Evolutionary conservation across 1,140 invertebrate genomes (phyloP), one percentile per base, ranked within the genome.

Genomic region (Macrobrachium rosenbergii): DNA sequence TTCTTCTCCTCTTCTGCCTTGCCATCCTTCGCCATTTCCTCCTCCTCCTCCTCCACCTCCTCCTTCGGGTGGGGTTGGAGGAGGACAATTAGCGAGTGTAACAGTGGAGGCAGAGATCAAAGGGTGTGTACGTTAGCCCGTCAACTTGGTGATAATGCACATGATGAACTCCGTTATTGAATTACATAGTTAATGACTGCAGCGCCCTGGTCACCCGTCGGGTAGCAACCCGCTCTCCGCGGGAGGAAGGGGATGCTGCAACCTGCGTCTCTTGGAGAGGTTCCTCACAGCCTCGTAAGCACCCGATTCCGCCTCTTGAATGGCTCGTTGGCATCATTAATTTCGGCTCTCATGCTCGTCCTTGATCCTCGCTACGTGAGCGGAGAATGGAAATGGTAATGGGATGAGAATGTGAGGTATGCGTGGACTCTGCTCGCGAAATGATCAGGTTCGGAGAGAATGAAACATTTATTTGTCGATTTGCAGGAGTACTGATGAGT

Each of bases 121-220:
- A 87, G 84, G 7, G 67, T 75, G 79, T 75, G 84, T 81, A 75
- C 84, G 69, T 76, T 75, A 81, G 78, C 23, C 78, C 84, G 84
- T 87, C 84, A 87, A 87, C 84, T 81, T 87, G 78, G 84, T 82
- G 84, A 87, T 87, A 87, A 87, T 87, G 84, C 84, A 87, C 52
- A 52, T 87, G 78, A 87, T 87, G 84, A 87, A 87, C 84, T 87
- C 77, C 60, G 63, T 87, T 87, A 87, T 87, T 87, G 84, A 87
- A 62, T 87, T 87, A 87, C 78, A 28, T 62, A 62, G 59, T 62
- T 81, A 87, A 87, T 87, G 84, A 87, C 67, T 87, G 84, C 84
- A 87, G 52, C 69, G 78, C 45, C 77, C 45, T 17, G 14, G 19
- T 23, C 19, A 80, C 77, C n/a, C 58, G 58, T 59, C 7, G 17